These are phyloP conservation scores for Caenorhabditis angaria DNA, from an alignment of 2,888 invertebrate genomes.

Conservation along the genomic window DNA sequence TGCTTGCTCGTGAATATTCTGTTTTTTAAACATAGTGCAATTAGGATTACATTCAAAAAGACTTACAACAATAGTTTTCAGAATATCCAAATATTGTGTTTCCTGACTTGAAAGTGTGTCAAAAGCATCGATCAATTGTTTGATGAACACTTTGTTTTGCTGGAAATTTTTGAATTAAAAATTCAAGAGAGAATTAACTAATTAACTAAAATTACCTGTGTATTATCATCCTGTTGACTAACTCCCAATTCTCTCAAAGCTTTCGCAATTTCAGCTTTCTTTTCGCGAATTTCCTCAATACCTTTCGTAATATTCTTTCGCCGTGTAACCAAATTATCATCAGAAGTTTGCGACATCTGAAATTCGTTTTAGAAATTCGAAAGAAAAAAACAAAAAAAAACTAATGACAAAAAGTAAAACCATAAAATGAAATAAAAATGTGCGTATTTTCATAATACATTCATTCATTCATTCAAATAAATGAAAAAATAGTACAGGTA, in stretches of 20 bases:
- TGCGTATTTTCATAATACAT: too few species aligned
- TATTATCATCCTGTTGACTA: conserved; percentile 22
- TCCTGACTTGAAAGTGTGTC: conserved; percentile 62
- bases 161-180: conserved; percentile 22
- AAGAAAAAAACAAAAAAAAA: too few species aligned
- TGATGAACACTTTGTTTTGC: conserved; percentile 54
- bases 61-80: conserved; percentile 57
- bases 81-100: conserved; percentile 60
- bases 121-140: conserved; percentile 55
- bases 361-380: not conserved
- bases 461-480: too few species aligned
- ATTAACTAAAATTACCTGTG: conserved; percentile 10
- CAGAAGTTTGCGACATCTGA: conserved; percentile 18
- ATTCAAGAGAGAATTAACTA: not conserved
- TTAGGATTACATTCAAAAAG: not conserved
- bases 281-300: conserved; percentile 50
- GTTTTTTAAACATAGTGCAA: not conserved
- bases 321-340: conserved; percentile 44
- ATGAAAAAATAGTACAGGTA: too few species aligned
- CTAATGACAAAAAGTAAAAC: too few species aligned
- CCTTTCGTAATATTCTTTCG: conserved; percentile 42
- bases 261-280: conserved; percentile 46
- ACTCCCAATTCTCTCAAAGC: conserved; percentile 34
- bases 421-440: too few species aligned
- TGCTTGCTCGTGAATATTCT: conserved; percentile 57